Conservation (phyloP, 2,888 invertebrate genomes). For the Drosophila suboccidentalis region DNA sequence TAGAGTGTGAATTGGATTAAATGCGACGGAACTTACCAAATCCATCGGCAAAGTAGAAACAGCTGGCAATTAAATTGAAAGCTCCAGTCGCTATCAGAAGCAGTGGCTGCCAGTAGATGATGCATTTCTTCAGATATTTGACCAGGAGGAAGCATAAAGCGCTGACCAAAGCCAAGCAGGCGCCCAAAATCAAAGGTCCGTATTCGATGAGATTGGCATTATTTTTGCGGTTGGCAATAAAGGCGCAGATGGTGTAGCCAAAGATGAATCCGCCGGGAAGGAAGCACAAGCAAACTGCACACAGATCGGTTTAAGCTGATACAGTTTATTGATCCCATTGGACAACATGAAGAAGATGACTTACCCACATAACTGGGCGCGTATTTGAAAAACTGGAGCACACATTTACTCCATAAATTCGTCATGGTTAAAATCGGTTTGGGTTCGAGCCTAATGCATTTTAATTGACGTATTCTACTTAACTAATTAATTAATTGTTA, state of each 20-base stretch:
- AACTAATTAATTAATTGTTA: conserved; percentile 5
- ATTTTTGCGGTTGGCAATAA: conserved; percentile 73
- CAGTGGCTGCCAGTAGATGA: conserved; percentile 81
- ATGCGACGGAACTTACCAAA: conserved; percentile 68
- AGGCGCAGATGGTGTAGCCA: conserved; percentile 82
- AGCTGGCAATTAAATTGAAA: conserved; percentile 81
- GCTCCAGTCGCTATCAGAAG: conserved; percentile 68
- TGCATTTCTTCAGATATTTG: conserved; percentile 74
- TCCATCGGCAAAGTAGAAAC: conserved; percentile 82
- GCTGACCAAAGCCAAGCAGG: conserved; percentile 64
- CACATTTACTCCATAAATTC: conserved; percentile 71
- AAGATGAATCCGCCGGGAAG: conserved; percentile 82
- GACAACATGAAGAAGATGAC: conserved; percentile 26
- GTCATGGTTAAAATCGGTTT: conserved; percentile 48
- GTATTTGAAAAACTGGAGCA: conserved; percentile 74
- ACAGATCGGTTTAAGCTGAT: neutral
- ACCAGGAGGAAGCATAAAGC: conserved; percentile 69
- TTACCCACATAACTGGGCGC: conserved; percentile 80
- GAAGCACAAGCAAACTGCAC: conserved; percentile 76
- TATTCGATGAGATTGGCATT: conserved; percentile 66
- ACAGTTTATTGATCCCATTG: neutral
- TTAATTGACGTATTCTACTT: conserved; percentile 25
- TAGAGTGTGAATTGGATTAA: no score
- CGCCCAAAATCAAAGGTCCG: conserved; percentile 82
- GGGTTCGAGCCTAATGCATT: neutral